Conservation (phyloP, 2,888 invertebrate species). For the Plemyria rubiginata region DNA sequence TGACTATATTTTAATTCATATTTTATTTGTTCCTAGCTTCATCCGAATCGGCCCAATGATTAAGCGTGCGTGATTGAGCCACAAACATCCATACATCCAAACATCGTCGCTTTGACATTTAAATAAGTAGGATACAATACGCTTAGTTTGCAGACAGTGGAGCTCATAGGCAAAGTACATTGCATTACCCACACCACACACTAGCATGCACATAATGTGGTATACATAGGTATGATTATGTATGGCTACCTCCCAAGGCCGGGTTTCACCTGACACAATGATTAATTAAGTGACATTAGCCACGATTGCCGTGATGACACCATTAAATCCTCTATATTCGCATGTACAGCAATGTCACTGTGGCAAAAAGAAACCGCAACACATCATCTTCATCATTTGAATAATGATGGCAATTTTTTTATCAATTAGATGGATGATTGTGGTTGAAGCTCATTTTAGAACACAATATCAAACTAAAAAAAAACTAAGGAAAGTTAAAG, state of each 20-base stretch:
- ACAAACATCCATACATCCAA: too few species aligned
- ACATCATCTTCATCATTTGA: conserved; percentile 15
- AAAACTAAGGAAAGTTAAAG: too few species aligned
- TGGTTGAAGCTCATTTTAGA: background rate
- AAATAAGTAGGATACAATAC: too few species aligned
- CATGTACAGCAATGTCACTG: conserved; percentile 23
- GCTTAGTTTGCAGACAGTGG: background rate
- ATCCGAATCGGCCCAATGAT: too few species aligned
- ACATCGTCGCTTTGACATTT: too few species aligned
- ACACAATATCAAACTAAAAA: too few species aligned
- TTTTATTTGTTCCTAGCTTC: too few species aligned
- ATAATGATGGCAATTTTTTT: background rate
- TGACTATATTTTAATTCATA: too few species aligned
- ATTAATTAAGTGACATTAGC: conserved; percentile 37
- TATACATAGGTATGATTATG: background rate
- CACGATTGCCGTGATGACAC: conserved; percentile 46
- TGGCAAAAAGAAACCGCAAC: conserved; percentile 22
- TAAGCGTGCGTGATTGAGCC: too few species aligned
- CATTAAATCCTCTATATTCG: conserved; percentile 54
- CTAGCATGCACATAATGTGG: background rate
- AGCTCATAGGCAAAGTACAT: conserved; percentile 4
- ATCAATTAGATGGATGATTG: background rate
- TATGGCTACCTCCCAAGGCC: conserved; percentile 42
- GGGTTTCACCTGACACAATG: conserved; percentile 46
- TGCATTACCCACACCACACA: conserved; percentile 3